These are phyloP conservation scores for Cacoxenus indagator DNA, from an alignment of 2,888 invertebrate species.

Conservation along the genomic window DNA sequence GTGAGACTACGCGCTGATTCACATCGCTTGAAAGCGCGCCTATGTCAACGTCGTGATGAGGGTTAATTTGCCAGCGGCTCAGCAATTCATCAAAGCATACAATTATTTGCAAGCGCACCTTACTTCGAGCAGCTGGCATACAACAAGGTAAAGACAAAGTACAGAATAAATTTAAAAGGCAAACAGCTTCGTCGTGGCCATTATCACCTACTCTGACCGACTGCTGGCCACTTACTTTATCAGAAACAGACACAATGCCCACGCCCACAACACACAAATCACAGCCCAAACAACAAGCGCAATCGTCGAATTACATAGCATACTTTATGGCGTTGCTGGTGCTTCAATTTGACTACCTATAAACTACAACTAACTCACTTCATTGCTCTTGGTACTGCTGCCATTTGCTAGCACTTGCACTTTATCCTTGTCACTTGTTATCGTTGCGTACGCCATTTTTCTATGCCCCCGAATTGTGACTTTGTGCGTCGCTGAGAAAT, in stretches of 20 bases:
- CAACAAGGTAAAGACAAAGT: neutral
- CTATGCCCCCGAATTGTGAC: conserved; percentile 23
- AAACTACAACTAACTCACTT: neutral
- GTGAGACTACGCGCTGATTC: neutral
- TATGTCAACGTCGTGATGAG: conserved; percentile 39
- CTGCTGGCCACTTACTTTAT: too few species aligned
- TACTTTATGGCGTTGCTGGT: neutral
- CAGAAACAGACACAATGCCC: too few species aligned
- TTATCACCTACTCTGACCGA: neutral
- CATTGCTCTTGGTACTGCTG: neutral
- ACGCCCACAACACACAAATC: too few species aligned
- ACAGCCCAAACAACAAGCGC: too few species aligned
- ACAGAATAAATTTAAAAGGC: conserved; percentile 52
- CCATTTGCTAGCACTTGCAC: conserved; percentile 54
- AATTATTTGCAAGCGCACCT: conserved; percentile 48
- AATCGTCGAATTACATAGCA: neutral
- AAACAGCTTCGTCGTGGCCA: conserved; percentile 42
- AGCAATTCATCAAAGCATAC: conserved; percentile 43
- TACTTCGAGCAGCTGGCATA: conserved; percentile 19
- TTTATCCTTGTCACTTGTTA: conserved; percentile 62
- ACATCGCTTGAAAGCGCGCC: conserved; percentile 18
- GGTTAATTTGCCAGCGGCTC: conserved; percentile 46
- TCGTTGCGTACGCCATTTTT: conserved; percentile 50
- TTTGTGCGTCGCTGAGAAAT: conserved; percentile 52
- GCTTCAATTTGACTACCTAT: neutral